phyloP scores from a whole-genome alignment of 2,888 invertebrate genomes.

The Meteorus cinctellus region DNA sequence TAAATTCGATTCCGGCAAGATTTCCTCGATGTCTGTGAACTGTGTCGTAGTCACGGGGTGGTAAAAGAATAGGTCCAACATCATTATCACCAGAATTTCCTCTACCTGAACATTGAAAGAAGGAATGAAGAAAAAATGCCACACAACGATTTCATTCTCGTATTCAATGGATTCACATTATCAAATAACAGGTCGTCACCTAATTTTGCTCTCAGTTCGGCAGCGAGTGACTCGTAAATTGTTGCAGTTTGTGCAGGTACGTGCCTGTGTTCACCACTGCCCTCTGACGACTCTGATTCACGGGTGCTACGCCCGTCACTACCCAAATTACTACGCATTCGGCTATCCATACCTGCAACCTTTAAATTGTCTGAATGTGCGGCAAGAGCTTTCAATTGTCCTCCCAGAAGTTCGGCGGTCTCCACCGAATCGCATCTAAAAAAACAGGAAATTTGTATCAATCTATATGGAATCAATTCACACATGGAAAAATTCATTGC shows the following conservation, averaged over 20 bases:
- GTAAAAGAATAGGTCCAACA: slow-evolving; percentile 85
- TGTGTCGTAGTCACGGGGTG: slow-evolving; percentile 96
- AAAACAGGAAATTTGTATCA: neutral
- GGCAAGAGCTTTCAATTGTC: slow-evolving; percentile 86
- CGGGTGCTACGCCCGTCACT: slow-evolving; percentile 77
- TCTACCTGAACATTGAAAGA: slow-evolving; percentile 59
- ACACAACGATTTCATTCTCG: neutral
- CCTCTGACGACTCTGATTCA: slow-evolving; percentile 84
- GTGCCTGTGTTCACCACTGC: slow-evolving; percentile 83
- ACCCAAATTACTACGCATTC: slow-evolving; percentile 84
- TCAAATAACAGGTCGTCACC: slow-evolving; percentile 65
- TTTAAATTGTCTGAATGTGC: slow-evolving; percentile 69
- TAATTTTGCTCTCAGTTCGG: slow-evolving; percentile 88
- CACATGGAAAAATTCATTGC: neutral
- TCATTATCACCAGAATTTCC: slow-evolving; percentile 70
- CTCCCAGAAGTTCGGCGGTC: slow-evolving; percentile 90
- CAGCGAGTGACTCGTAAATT: slow-evolving; percentile 92
- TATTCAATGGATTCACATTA: neutral
- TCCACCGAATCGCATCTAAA: slow-evolving; percentile 92
- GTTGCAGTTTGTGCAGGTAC: slow-evolving; percentile 83
- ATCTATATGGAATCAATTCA: neutral
- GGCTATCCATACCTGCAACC: slow-evolving; percentile 82
- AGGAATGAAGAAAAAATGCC: neutral
- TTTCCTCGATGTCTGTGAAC: slow-evolving; percentile 87
- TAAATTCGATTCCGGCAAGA: slow-evolving; percentile 81